Evolutionary conservation across 2,888 invertebrate genomes (phyloP), one percentile per base, ranked within the genome.

Genomic region (Azorinus chamasolen): DNA sequence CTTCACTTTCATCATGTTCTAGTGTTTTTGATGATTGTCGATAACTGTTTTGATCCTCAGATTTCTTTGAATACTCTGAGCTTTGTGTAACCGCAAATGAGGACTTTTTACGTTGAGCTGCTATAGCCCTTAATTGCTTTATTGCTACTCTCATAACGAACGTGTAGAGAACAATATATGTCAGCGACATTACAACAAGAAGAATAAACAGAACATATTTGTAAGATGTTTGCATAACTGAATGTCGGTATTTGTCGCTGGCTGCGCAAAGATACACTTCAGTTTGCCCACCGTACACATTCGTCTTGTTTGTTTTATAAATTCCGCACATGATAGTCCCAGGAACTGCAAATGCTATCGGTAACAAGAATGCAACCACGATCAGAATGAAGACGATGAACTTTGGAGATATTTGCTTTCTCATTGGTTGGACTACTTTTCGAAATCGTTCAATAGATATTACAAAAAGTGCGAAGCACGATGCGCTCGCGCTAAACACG

Each of bases 311-410:
- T 14, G 72, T 41, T n/a, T 39, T 48, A 25, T 69, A 54, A 18
- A 80, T 76, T 4, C 80, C 80, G 20, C 80, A 76, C 80, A 80
- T 76, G 3, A 80, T 57, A 10, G 75, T 69, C 20, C 76, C 76
- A 1, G 80, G 80, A 20, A 76, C 54, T 3, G 80, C 59, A 1
- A 80, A 22, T 3, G 75, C 8, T 10, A 75, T 43, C 0, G 79
- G 72, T 27, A 75, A 39, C 2, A 69, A 4, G 32, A 75, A 68
- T 0, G 64, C 75, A 39, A 55, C 68, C 0, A 72, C 64, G 18
- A 75, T 63, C 22, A 79, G 39, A 22, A 74, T 39, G 25, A 57
- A 64, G 5, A 80, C 41, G 5, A 76, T 69, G 5, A 76, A 37
- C 27, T 50, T 50, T 2, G 80, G 72, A 12, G 55, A 50, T 18